phyloP scores from a whole-genome alignment of 2,797 vertebrate genomes.

The Staurois parvus region DNA sequence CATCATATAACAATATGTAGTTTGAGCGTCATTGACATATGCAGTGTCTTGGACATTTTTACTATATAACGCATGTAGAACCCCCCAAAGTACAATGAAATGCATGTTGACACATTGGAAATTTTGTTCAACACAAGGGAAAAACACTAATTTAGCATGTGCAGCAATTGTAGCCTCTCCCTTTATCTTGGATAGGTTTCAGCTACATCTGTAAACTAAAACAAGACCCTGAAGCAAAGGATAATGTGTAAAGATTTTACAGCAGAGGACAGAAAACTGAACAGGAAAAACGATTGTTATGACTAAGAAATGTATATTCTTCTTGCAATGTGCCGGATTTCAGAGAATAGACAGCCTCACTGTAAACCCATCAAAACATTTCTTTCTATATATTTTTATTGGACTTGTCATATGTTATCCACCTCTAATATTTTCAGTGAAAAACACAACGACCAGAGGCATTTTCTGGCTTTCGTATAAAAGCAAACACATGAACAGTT shows the following conservation, averaged over 20 bases:
- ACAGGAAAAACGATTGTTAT: constrained; percentile 24
- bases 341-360: constrained; percentile 23
- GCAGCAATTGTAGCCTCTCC: constrained; percentile 52
- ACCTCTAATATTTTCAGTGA: constrained; percentile 55
- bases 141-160: constrained; percentile 58
- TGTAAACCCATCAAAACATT: constrained; percentile 49
- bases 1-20: background rate
- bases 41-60: constrained; percentile 22
- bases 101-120: constrained; percentile 52
- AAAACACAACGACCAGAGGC: constrained; percentile 40
- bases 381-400: constrained; percentile 53
- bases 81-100: constrained; percentile 45
- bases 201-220: constrained; percentile 62
- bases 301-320: constrained; percentile 39
- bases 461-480: constrained; percentile 20
- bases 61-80: constrained; percentile 24
- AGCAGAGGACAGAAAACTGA: constrained; percentile 25
- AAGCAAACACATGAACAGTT: constrained; percentile 23
- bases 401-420: constrained; percentile 49
- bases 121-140: constrained; percentile 50
- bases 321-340: constrained; percentile 5
- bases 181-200: constrained; percentile 58
- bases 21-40: background rate
- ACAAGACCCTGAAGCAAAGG: constrained; percentile 28
- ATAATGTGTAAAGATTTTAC: constrained; percentile 34